These are phyloP conservation scores for Chlorospingus semifuscus DNA, from an alignment of 2,797 vertebrate genomes.

Conservation along the genomic window DNA sequence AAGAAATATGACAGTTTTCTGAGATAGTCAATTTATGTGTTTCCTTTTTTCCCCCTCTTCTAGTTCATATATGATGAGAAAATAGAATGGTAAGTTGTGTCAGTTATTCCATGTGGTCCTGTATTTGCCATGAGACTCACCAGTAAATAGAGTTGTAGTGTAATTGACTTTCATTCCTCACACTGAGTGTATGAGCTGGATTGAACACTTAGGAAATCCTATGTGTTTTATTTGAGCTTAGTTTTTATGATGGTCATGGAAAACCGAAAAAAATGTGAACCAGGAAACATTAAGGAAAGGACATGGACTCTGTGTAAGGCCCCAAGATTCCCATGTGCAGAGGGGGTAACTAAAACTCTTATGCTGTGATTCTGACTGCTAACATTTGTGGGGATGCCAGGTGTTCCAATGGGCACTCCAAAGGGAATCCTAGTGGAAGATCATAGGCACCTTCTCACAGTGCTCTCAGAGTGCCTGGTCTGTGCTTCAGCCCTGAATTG, in stretches of 20 bases:
- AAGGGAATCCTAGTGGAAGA: background rate
- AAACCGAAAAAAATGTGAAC: background rate
- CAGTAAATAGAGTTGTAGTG: background rate
- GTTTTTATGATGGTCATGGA: background rate
- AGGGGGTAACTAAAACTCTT: background rate
- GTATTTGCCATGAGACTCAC: background rate
- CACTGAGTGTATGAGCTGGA: background rate
- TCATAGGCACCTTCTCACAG: background rate
- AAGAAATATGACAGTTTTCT: background rate
- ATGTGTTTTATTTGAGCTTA: background rate
- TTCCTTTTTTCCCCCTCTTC: slow-evolving; percentile 25
- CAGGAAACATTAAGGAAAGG: background rate
- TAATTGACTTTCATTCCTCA: background rate
- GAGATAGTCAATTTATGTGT: background rate
- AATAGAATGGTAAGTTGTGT: slow-evolving; percentile 80
- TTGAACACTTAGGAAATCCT: background rate
- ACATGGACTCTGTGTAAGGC: background rate
- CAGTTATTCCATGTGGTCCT: background rate
- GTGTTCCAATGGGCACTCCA: background rate
- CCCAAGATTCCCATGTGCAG: background rate
- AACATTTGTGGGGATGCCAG: background rate
- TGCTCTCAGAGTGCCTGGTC: background rate
- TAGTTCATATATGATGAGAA: slow-evolving; percentile 84
- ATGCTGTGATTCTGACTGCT: background rate
- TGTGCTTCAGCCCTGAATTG: background rate